Percentiles rank a stretch among this genome's conserved stretches.
Conservation (phyloP, 2,888 invertebrate genomes). For the Nomada ruficornis region DNA sequence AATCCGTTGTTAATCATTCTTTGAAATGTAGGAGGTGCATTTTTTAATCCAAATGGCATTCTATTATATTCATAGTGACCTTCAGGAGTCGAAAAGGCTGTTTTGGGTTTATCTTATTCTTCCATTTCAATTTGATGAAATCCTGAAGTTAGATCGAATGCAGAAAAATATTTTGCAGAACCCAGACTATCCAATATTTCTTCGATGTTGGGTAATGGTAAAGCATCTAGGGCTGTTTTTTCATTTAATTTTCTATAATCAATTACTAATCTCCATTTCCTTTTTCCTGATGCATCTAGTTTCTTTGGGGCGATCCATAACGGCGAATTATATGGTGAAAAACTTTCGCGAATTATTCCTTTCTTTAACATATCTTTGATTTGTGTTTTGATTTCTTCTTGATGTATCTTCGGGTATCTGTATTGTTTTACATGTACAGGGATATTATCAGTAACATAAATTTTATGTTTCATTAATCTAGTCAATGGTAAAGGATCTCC, state of each 20-base stretch:
- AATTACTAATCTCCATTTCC: background rate
- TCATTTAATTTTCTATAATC: conserved; percentile 3
- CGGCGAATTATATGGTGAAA: background rate
- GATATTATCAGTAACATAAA: background rate
- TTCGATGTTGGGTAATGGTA: background rate
- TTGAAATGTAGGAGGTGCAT: conserved; percentile 7
- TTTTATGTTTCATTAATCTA: background rate
- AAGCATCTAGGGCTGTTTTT: no score
- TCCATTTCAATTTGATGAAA: conserved; percentile 6
- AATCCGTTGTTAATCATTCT: conserved; percentile 3
- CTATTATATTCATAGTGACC: background rate
- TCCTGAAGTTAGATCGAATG: background rate
- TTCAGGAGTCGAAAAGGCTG: background rate
- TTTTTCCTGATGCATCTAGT: background rate
- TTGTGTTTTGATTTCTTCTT: conserved; percentile 9
- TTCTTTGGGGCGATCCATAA: no score
- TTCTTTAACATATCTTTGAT: background rate
- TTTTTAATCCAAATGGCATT: conserved; percentile 3
- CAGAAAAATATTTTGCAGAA: background rate
- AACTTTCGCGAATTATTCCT: conserved; percentile 4
- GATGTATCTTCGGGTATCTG: conserved; percentile 5
- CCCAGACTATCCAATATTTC: background rate
- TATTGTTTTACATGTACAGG: background rate
- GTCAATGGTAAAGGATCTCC: no score
- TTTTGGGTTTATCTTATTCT: background rate